Base-by-base conservation (phyloP, 1,140 invertebrate species). In the Orchesella cincta region DNA sequence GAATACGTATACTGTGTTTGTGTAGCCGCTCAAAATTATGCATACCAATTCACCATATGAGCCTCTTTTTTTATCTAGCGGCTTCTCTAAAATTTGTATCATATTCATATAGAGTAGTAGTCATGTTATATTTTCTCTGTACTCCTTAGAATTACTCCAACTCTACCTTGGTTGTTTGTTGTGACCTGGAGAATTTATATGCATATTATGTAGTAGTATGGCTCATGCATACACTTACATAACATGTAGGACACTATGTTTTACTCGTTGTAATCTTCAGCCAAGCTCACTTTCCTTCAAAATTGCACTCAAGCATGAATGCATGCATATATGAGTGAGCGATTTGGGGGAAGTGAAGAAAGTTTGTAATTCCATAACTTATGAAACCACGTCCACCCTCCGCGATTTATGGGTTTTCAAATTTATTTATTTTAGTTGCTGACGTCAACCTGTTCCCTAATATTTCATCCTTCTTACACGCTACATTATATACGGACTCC, bases 301-400 rank as follows among this genome's bases (percentile, higher is more conserved):
- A 46, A 46, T 46, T 46, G 39, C 39, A 46, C 5, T 18, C 39
- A 46, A 8, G 39, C 39, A 46, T 46, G 39, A 46, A 46, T 46
- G 18, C 39, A 8, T 46, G 18, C 39, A n/a, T 67, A 29, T 31
- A 67, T 14, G 62, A 67, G 12, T 31, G 31, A 33, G 33, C 8
- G 62, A 67, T 31, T 31, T 12, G 31, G n/a, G n/a, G 62, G 62
- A 57, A 57, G 62, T 67, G 62, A 67, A 29, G 62, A 67, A 67
- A 67, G 62, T 67, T 67, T 67, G 62, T 67, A 67, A 67, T 67
- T 67, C 62, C 62, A 67, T 67, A 67, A 67, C 28, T 67, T 67
- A 67, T 67, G 62, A n/a, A 67, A 31, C 26, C 62, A 67, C 62
- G 62, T 67, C 62, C 62, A 67, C 62, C 62, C 62, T 67, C 62